phyloP scores from a whole-genome alignment of 2,113 vertebrate genomes.

The Percina caprodes region DNA sequence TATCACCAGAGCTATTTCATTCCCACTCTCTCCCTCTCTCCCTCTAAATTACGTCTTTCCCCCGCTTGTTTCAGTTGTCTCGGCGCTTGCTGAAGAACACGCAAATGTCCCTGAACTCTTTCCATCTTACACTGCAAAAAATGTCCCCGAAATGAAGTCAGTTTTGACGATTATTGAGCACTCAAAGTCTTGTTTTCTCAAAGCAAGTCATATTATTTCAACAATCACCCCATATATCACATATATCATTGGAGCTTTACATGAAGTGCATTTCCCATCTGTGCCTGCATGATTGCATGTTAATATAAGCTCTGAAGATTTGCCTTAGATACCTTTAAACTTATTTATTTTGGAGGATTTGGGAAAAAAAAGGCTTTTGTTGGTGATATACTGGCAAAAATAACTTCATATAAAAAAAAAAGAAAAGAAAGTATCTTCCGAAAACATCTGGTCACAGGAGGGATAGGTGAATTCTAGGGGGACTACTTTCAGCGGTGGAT shows the following conservation, averaged over 20 bases:
- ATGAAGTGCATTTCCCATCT: background rate
- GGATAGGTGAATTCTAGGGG: no score
- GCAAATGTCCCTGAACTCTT: slow-evolving; percentile 33
- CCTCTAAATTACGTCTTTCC: background rate
- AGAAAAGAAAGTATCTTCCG: no score
- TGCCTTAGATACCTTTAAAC: no score
- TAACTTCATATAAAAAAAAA: no score
- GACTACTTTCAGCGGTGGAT: no score
- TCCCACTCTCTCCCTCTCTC: slow-evolving; percentile 24
- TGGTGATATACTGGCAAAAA: no score
- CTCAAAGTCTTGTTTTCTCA: background rate
- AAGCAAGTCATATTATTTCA: background rate
- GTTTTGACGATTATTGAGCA: background rate
- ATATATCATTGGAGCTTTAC: background rate
- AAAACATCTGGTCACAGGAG: no score
- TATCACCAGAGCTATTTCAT: slow-evolving; percentile 46
- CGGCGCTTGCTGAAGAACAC: slow-evolving; percentile 38
- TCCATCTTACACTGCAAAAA: slow-evolving; percentile 30
- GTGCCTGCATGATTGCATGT: background rate
- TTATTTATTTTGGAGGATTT: no score
- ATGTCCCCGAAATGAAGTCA: background rate
- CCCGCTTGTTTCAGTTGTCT: slow-evolving; percentile 37
- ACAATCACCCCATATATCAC: background rate
- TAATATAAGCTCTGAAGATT: background rate
- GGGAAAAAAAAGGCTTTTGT: no score